Evolutionary conservation across 2,797 vertebrate species (phyloP), one percentile per base, ranked within the genome.

Genomic region (Saxicola maurus): DNA sequence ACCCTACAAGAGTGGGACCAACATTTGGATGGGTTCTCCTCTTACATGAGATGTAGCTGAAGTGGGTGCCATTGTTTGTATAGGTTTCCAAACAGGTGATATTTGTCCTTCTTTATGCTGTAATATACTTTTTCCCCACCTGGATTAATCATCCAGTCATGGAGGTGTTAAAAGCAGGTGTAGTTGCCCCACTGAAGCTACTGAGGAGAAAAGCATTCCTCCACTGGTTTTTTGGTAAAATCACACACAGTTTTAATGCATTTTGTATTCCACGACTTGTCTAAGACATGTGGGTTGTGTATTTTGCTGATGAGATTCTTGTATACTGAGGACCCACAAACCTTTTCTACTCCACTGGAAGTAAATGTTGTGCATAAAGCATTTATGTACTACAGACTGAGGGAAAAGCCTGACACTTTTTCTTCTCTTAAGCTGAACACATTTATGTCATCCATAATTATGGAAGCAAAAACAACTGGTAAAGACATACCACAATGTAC

Each of bases 261-360:
- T 35, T 23, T 20, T 1, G 1, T 1, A 0, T 60, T 85, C 51
- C 25, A 42, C 40, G 67, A 31, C 20, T 82, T 69, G 20, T 45
- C 43, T 56, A 82, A 76, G 37, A 48, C 8, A n/a, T 0, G 0
- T 4, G 11, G 4, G 6, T 38, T 68, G 10, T 71, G 7, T 53
- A 28, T 76, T 78, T 90, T 73, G 20, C 10, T 76, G 49, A 38
- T 69, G 27, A 84, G 8, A 48, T 49, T 53, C 59, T 43, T 42
- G 3, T 56, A 28, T 27, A 40, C 42, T 40, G 57, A 51, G 42
- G 30, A 69, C 10, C 45, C n/a, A 46, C 27, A 67, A 56, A 74
- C 11, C 1, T 71, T 61, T 80, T 57, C 30, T 45, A 11, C 12
- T 45, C 15, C 11, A 27, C 7, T 48, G 45, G 10, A 59, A 27